Evolutionary conservation across 2,888 invertebrate genomes (phyloP).

Genomic region (Pristionchus entomophagus): DNA sequence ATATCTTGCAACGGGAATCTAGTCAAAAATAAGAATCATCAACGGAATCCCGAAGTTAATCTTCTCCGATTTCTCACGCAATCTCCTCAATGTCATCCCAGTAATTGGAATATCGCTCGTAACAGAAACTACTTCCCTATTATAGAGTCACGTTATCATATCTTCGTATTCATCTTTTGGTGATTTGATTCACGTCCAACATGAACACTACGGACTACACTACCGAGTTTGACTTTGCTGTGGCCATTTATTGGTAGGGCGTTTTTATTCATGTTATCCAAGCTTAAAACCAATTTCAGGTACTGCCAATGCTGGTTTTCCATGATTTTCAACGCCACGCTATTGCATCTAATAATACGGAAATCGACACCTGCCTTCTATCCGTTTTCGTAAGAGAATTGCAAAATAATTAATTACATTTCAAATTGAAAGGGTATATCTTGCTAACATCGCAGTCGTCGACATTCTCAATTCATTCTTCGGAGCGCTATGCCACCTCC

Average conservation of each 20-base stretch:
- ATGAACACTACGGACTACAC: background rate
- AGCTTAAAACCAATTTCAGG: background rate
- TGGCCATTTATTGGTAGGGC: background rate
- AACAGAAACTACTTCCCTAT: no score
- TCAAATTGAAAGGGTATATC: background rate
- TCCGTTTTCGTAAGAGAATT: background rate
- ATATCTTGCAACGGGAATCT: no score
- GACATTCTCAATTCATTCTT: background rate
- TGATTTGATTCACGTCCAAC: no score
- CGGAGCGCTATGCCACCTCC: background rate
- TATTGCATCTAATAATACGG: background rate
- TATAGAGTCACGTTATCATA: no score
- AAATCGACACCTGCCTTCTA: background rate
- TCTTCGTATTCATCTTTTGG: no score
- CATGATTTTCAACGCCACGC: background rate
- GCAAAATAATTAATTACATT: background rate
- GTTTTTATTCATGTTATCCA: background rate
- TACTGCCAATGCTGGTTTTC: background rate
- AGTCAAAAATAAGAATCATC: no score
- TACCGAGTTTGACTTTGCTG: background rate
- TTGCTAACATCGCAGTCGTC: background rate
- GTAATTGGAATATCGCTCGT: no score
- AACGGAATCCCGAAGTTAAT: no score
- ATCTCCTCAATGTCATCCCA: no score
- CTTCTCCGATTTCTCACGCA: no score